Percentiles rank a stretch among this genome's conserved stretches.
phyloP scores from a whole-genome alignment of 1,140 invertebrate species.

The Drosophila seguyi region DNA sequence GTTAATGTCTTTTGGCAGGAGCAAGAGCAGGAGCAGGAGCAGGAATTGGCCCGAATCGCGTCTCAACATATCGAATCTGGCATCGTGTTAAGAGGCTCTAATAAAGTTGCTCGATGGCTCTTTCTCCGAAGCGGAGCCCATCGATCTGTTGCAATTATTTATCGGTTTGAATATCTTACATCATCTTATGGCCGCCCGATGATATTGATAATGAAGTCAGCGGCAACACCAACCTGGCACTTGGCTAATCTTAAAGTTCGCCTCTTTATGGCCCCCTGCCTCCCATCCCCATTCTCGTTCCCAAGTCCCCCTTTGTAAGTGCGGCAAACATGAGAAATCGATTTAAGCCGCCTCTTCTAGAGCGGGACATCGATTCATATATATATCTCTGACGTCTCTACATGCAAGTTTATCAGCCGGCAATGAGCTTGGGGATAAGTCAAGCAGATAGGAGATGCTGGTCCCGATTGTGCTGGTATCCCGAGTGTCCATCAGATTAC shows the following conservation, averaged over 20 bases:
- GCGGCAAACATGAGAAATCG: slow-evolving; percentile 79
- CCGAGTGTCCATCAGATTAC: slow-evolving; percentile 35
- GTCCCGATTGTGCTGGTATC: slow-evolving; percentile 30
- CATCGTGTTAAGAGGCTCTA: slow-evolving; percentile 76
- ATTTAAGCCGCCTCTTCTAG: slow-evolving; percentile 59
- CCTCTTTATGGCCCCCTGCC: slow-evolving; percentile 12
- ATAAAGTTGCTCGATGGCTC: slow-evolving; percentile 68
- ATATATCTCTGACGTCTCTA: slow-evolving; percentile 37
- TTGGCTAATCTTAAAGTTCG: slow-evolving; percentile 73
- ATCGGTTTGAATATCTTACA: slow-evolving; percentile 76
- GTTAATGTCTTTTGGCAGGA: slow-evolving; percentile 80
- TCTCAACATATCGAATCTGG: slow-evolving; percentile 32
- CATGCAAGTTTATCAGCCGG: slow-evolving; percentile 73
- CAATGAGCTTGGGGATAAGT: slow-evolving; percentile 73
- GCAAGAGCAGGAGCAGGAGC: slow-evolving; percentile 9
- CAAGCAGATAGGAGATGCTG: slow-evolving; percentile 68
- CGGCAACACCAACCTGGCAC: slow-evolving; percentile 59
- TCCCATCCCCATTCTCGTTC: neutral
- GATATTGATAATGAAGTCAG: slow-evolving; percentile 63
- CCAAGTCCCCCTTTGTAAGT: slow-evolving; percentile 1
- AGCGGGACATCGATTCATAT: slow-evolving; percentile 30
- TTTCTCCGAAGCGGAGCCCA: slow-evolving; percentile 16
- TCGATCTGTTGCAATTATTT: slow-evolving; percentile 78
- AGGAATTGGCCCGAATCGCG: slow-evolving; percentile 4
- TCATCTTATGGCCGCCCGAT: slow-evolving; percentile 66